A percentile compares a stretch with the other conserved stretches of the same genome.
Evolutionary conservation across 2,797 vertebrate species (phyloP).

Genomic region (Anabas testudineus): DNA sequence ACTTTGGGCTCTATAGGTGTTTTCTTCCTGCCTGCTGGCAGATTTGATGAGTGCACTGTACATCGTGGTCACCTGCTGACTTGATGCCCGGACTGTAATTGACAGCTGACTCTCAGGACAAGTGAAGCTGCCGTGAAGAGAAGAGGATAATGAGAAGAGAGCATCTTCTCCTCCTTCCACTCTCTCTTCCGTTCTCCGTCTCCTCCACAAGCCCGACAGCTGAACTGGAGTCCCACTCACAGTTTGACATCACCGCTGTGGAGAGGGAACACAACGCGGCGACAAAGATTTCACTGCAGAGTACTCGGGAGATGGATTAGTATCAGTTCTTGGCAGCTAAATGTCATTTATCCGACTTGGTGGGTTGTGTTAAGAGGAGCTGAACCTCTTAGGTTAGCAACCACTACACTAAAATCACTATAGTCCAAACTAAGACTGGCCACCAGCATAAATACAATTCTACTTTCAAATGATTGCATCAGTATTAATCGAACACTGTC

Average conservation of each 20-base stretch:
- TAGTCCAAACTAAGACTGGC: too few species aligned
- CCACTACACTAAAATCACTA: too few species aligned
- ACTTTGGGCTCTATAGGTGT: conserved; percentile 53
- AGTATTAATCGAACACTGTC: too few species aligned
- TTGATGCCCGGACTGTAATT: conserved; percentile 60
- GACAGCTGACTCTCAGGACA: conserved; percentile 70
- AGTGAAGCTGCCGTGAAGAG: conserved; percentile 47
- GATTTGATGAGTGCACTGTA: conserved; percentile 59
- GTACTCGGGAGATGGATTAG: conserved; percentile 25
- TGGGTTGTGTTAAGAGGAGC: too few species aligned
- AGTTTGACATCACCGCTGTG: conserved; percentile 43
- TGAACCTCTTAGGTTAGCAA: too few species aligned
- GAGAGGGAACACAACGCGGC: conserved; percentile 13
- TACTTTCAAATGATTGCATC: too few species aligned
- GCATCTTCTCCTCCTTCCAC: conserved; percentile 25
- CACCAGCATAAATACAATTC: too few species aligned
- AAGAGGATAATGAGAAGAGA: conserved; percentile 68
- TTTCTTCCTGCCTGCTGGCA: conserved; percentile 47
- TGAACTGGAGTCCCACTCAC: conserved; percentile 38
- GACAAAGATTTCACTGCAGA: conserved; percentile 33
- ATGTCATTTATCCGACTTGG: too few species aligned
- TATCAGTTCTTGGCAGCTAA: too few species aligned
- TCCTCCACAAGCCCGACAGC: conserved; percentile 42
- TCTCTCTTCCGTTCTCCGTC: conserved; percentile 28
- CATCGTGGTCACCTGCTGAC: conserved; percentile 44